Evolutionary conservation across 1,140 invertebrate genomes (phyloP).

Genomic region (Reticulitermes speratus): DNA sequence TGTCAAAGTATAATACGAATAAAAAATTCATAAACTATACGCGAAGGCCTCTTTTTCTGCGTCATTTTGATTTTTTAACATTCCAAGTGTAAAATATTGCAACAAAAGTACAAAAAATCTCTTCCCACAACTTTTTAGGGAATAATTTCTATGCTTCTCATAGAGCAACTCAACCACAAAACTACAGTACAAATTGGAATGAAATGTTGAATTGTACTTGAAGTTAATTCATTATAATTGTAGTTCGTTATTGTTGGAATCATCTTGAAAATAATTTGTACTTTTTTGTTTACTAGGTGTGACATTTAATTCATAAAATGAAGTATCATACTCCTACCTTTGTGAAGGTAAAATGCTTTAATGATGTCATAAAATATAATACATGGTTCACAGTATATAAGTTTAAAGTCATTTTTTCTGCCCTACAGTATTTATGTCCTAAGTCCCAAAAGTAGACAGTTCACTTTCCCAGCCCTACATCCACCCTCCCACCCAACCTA

Average conservation of each 20-base stretch:
- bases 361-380: slow-evolving; percentile 8
- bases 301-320: not conserved
- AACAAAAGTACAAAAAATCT: slow-evolving; percentile 29
- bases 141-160: slow-evolving; percentile 4
- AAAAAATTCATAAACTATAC: not conserved
- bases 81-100: slow-evolving; percentile 21
- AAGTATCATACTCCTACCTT: not conserved
- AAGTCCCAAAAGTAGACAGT: not conserved
- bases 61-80: slow-evolving; percentile 24
- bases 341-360: slow-evolving; percentile 8
- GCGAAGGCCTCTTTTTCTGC: not conserved
- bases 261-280: not conserved
- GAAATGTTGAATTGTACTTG: not conserved
- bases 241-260: not conserved
- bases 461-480: no score
- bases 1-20: not conserved
- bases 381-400: not conserved
- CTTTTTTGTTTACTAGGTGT: not conserved
- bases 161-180: slow-evolving; percentile 6
- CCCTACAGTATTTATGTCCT: not conserved
- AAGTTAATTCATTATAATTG: not conserved
- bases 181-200: slow-evolving; percentile 22
- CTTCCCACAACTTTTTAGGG: slow-evolving; percentile 14
- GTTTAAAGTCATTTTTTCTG: not conserved
- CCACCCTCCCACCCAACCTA: no score